phyloP scores from a whole-genome alignment of 2,113 vertebrate genomes.

The Telmatochromis sp. region DNA sequence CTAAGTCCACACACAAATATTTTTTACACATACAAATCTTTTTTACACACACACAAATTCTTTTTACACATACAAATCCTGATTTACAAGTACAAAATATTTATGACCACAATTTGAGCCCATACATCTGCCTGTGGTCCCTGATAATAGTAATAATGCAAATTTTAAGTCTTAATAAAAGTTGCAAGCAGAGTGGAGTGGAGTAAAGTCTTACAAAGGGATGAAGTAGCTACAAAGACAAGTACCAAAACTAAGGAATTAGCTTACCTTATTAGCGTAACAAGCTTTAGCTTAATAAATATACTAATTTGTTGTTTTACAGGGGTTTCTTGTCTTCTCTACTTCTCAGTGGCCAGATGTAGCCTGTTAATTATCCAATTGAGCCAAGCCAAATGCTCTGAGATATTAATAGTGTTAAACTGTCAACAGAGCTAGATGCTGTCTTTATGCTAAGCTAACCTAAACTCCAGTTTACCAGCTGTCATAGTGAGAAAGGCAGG shows the following conservation, averaged over 20 bases:
- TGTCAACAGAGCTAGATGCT: not conserved
- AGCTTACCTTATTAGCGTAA: not conserved
- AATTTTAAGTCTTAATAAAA: not conserved
- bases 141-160: not conserved
- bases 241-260: not conserved
- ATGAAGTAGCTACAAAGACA: not conserved
- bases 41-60: rapidly evolving
- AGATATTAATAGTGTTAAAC: not conserved
- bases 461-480: not conserved
- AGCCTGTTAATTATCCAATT: not conserved
- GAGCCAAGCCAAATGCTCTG: not conserved
- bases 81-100: not conserved
- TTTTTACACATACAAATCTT: not conserved
- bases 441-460: not conserved
- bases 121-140: not conserved
- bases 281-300: not conserved
- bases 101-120: not conserved
- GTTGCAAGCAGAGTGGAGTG: not conserved
- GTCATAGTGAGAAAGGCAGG: not conserved
- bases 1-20: not conserved
- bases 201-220: not conserved
- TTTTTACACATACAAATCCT: not conserved
- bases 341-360: not conserved
- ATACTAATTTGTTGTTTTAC: not conserved
- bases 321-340: not conserved